phyloP scores from a whole-genome alignment of 2,888 invertebrate genomes.

The Phania funesta region DNA sequence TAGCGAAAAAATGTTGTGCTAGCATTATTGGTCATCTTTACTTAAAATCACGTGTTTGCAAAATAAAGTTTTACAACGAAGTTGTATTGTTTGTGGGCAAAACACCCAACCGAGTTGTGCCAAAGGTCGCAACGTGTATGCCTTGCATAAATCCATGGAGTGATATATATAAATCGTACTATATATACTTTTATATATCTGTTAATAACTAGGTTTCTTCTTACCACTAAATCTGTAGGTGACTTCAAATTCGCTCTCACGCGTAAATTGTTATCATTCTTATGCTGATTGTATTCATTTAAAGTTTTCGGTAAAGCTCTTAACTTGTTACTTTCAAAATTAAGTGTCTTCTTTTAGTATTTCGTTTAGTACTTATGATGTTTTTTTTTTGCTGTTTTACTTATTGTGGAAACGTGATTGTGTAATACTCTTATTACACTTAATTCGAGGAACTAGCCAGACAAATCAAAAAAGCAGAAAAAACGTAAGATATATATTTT shows the following conservation, averaged over 20 bases:
- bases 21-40: no score
- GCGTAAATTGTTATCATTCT: not conserved
- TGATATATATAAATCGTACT: no score
- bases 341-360: constrained; percentile 16
- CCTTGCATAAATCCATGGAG: no score
- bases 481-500: not conserved
- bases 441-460: constrained; percentile 18
- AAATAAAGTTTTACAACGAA: no score
- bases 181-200: no score
- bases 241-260: not conserved
- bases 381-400: constrained; percentile 6
- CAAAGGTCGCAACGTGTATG: no score
- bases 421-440: constrained; percentile 44
- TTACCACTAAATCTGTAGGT: not conserved
- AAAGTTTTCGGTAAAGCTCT: constrained; percentile 17
- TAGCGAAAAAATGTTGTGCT: no score
- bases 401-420: constrained; percentile 29
- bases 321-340: not conserved
- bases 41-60: no score
- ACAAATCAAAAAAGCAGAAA: not conserved
- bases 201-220: no score
- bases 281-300: not conserved
- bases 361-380: not conserved
- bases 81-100: no score
- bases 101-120: no score